Evolutionary conservation across 92 coral and sea anemone species (phyloP).

Genomic region (Phenganax marumi): DNA sequence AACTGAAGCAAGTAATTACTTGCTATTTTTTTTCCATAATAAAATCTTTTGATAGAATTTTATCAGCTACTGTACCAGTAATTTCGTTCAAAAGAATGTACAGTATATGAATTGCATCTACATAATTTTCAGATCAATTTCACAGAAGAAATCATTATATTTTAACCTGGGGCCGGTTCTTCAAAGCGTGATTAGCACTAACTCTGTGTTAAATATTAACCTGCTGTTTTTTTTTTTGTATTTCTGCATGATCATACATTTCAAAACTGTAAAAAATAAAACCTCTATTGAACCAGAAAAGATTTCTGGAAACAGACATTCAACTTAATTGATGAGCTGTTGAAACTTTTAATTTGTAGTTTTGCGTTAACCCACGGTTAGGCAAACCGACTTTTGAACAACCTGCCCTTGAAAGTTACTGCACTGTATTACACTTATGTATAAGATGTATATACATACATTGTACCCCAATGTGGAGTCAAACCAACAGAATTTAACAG

Average conservation of each 20-base stretch:
- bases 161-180: not conserved
- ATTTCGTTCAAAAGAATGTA: too few species aligned
- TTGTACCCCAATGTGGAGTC: constrained; percentile 9
- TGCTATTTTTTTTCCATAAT: too few species aligned
- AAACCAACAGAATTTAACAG: not conserved
- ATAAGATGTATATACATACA: constrained; percentile 2
- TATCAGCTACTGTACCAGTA: too few species aligned
- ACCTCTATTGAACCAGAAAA: not conserved
- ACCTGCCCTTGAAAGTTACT: not conserved
- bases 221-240: not conserved
- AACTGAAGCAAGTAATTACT: too few species aligned
- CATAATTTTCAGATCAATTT: too few species aligned
- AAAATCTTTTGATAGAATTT: too few species aligned
- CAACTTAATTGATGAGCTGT: not conserved
- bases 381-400: not conserved
- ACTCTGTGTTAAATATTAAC: not conserved
- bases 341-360: not conserved
- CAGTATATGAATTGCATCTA: too few species aligned
- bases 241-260: not conserved
- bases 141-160: too few species aligned
- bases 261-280: not conserved
- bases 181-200: constrained; percentile 1
- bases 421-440: not conserved
- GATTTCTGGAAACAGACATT: not conserved
- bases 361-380: constrained; percentile 8